Conservation (phyloP, 2,113 vertebrate genomes). For the Pyrgilauda ruficollis region DNA sequence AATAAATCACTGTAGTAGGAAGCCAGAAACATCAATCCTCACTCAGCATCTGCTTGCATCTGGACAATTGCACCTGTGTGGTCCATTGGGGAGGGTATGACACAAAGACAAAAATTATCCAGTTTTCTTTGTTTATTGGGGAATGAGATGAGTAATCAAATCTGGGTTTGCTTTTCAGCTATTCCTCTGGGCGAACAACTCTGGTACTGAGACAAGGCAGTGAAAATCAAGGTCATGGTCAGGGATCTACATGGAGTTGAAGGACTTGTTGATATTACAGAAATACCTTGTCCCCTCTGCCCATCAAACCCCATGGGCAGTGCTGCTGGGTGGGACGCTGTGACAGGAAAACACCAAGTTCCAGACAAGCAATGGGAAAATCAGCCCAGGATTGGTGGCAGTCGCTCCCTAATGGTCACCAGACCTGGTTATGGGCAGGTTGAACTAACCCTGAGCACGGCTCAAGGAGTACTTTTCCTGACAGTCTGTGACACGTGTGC, state of each 20-base stretch:
- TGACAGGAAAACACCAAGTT: neutral
- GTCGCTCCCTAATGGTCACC: neutral
- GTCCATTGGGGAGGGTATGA: neutral
- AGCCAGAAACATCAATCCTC: neutral
- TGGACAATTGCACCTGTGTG: neutral
- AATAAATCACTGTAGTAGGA: neutral
- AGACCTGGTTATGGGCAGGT: neutral
- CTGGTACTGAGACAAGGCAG: neutral
- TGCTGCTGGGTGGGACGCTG: neutral
- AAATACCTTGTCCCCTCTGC: neutral
- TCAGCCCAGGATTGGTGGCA: neutral
- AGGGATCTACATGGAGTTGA: neutral
- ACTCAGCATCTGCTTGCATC: neutral
- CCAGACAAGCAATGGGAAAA: neutral
- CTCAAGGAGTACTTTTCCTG: neutral
- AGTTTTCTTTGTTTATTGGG: neutral
- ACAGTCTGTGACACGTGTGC: neutral
- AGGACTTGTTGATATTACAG: neutral
- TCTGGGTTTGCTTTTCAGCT: neutral
- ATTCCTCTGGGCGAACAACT: neutral
- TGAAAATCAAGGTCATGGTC: neutral
- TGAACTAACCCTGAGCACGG: neutral
- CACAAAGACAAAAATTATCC: neutral
- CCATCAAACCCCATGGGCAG: rapidly evolving
- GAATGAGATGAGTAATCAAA: neutral